A percentile compares a stretch with the other conserved stretches of the same genome.
Evolutionary conservation across 2,888 invertebrate species (phyloP).

Genomic region (Miltochrista miniata): DNA sequence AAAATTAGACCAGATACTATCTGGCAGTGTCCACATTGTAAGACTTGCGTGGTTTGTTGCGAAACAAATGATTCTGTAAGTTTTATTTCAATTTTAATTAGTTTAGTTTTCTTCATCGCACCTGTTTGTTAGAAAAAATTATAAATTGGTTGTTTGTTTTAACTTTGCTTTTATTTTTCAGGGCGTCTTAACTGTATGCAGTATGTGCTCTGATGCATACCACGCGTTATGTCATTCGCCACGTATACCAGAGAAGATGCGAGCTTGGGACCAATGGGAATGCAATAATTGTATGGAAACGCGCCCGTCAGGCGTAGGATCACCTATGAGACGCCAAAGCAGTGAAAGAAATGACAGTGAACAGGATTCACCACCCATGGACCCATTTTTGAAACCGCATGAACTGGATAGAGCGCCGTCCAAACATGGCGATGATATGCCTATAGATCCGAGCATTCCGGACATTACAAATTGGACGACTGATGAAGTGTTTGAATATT

Average conservation of each 20-base stretch:
- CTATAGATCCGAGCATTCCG: constrained; percentile 87
- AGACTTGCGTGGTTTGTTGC: constrained; percentile 92
- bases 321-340: constrained; percentile 62
- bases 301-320: constrained; percentile 61
- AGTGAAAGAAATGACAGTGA: constrained; percentile 49
- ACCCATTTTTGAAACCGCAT: constrained; percentile 76
- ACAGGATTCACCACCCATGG: constrained; percentile 51
- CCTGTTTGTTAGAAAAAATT: too few species aligned
- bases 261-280: constrained; percentile 87
- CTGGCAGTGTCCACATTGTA: constrained; percentile 96
- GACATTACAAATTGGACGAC: constrained; percentile 92
- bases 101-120: too few species aligned
- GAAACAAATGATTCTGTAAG: constrained; percentile 90
- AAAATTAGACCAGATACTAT: constrained; percentile 86
- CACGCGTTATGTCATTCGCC: constrained; percentile 92
- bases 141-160: too few species aligned
- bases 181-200: constrained; percentile 90
- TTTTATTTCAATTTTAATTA: constrained; percentile 42
- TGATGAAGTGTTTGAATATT: constrained; percentile 92
- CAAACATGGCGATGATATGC: constrained; percentile 65
- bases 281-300: constrained; percentile 86
- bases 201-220: constrained; percentile 92
- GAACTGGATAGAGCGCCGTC: constrained; percentile 72
- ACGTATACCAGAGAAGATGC: constrained; percentile 81
- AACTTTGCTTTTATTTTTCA: constrained; percentile 51